Conservation (phyloP, 2,888 invertebrate genomes). For the Patella ulyssiponensis region DNA sequence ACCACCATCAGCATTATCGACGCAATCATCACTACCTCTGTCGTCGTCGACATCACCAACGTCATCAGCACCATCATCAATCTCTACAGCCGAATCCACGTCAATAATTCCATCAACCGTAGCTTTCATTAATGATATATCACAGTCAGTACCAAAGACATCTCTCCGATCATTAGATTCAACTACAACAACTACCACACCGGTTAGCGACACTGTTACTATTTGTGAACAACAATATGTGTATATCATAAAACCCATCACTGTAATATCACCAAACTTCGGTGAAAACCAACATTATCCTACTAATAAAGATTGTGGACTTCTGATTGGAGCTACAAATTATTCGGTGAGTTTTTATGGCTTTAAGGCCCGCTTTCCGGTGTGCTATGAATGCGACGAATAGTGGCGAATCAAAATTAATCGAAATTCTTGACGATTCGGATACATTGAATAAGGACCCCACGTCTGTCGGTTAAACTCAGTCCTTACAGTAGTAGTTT, state of each 20-base stretch:
- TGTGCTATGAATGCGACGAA: no score
- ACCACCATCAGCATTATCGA: background rate
- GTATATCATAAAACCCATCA: background rate
- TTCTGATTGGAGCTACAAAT: background rate
- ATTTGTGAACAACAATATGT: background rate
- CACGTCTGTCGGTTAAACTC: no score
- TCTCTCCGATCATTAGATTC: no score
- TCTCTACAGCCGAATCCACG: background rate
- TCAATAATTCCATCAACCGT: background rate
- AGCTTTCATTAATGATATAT: background rate
- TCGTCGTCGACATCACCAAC: background rate
- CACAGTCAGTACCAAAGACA: background rate
- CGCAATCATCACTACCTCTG: background rate
- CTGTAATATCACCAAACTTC: slow-evolving; percentile 20
- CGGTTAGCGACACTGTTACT: background rate
- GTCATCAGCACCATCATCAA: background rate
- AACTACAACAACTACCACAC: background rate
- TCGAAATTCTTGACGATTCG: no score
- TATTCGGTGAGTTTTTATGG: no score
- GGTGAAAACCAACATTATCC: slow-evolving; percentile 22
- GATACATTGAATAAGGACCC: no score
- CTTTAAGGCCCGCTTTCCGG: no score
- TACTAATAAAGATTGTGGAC: background rate
- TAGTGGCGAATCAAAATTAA: no score
- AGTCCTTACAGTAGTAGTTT: no score